Base-by-base conservation (phyloP, 2,113 vertebrate genomes). In the Cinclus mexicanus region DNA sequence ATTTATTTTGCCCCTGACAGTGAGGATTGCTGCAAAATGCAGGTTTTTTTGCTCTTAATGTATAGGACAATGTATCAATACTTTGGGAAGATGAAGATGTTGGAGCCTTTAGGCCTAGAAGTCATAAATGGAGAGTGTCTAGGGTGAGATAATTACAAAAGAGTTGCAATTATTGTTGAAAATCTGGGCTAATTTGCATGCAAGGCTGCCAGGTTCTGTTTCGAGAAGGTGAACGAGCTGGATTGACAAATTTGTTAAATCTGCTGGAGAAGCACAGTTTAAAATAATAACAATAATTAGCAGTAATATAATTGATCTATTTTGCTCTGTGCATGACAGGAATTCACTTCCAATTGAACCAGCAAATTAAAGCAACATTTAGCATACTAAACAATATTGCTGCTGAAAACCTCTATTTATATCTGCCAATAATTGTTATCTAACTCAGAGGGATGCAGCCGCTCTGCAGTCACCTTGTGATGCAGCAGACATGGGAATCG, bases 211-310 rank as follows among this genome's bases (percentile, higher is more conserved):
- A 33, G 70, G 49, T 89, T 91, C 3, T 3, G 56, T 71, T 95
- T 95, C 77, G 9, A 89, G 87, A 95, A 97, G 88, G 89, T 96
- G 96, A 97, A 94, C 64, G 47, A 93, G 75, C 84, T 60, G 74
- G 85, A 94, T 79, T 94, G 93, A 95, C 94, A 95, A 96, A 97
- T 96, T 92, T 89, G 93, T 68, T 94, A 93, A 97, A 97, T 94
- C 87, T 97, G 71, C 95, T 95, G 69, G 90, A 94, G 95, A 88
- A 96, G 94, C 93, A 91, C 49, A 75, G 93, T 96, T 93, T 95
- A 91, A 97, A 97, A 97, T 95, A 95, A 96, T 94, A 94, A 93
- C 90, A 96, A 96, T 94, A 94, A 97, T 97, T 96, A 97, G 95
- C 57, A 88, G 75, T 90, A 93, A 94, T 95, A 94, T 83, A 96